Percentiles rank a stretch among this genome's conserved stretches.
These are phyloP conservation scores for Carposina sasakii DNA, from an alignment of 1,140 invertebrate genomes.

Conservation along the genomic window DNA sequence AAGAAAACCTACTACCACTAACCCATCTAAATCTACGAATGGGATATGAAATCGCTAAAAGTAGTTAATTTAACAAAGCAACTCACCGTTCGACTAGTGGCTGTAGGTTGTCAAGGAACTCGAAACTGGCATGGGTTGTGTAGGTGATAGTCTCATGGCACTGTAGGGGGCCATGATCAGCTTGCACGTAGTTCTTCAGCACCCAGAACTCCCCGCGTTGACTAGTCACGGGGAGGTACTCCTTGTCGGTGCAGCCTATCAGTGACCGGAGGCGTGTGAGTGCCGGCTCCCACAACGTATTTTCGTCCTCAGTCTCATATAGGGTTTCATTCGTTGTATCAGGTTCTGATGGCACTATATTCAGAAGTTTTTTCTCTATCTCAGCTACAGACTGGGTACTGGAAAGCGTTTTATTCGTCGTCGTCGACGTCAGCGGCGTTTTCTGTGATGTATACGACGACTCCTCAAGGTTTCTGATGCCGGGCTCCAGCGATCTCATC, in stretches of 20 bases:
- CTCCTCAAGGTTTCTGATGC: conserved; percentile 46
- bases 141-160: conserved; percentile 93
- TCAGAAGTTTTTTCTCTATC: conserved; percentile 44
- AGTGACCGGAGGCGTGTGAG: conserved; percentile 49
- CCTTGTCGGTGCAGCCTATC: conserved; percentile 78
- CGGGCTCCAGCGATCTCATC: conserved; percentile 34
- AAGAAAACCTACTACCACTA: too few species aligned
- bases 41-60: too few species aligned
- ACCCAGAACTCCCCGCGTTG: conserved; percentile 93
- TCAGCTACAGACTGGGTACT: conserved; percentile 50
- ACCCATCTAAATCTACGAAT: too few species aligned
- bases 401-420: conserved; percentile 55
- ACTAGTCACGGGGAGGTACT: conserved; percentile 75
- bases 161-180: conserved; percentile 73
- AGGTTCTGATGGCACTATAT: conserved; percentile 40
- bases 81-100: conserved; percentile 81
- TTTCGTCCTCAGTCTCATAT: conserved; percentile 54
- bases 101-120: conserved; percentile 91
- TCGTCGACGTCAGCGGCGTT: conserved; percentile 46
- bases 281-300: conserved; percentile 48
- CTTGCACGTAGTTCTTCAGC: conserved; percentile 87
- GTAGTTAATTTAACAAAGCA: too few species aligned
- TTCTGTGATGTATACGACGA: conserved; percentile 56
- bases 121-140: conserved; percentile 93
- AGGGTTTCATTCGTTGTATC: conserved; percentile 47